Evolutionary conservation across 2,113 vertebrate genomes (phyloP).

Genomic region (Microcebus murinus): DNA sequence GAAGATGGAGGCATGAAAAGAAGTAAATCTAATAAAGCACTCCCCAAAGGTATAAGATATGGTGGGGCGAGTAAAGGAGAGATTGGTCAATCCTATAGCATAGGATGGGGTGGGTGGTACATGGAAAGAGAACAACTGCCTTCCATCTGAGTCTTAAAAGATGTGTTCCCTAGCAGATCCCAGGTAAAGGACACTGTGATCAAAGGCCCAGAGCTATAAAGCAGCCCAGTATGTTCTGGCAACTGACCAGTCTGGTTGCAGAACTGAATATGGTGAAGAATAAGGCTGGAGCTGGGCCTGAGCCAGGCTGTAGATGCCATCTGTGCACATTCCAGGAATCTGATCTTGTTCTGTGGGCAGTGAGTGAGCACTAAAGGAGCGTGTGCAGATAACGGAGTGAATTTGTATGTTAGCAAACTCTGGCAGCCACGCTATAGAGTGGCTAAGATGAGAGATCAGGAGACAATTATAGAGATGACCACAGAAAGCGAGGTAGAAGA

Average conservation of each 20-base stretch:
- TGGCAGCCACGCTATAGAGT: not conserved
- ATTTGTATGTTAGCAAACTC: not conserved
- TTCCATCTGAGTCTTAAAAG: not conserved
- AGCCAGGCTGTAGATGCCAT: not conserved
- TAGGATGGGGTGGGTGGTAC: not conserved
- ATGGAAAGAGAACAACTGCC: not conserved
- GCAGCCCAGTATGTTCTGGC: not conserved
- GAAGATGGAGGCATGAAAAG: not conserved
- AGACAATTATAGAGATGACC: not conserved
- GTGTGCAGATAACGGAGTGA: fast-evolving
- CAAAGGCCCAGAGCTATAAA: not conserved
- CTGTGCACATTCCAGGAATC: not conserved
- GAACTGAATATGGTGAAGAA: not conserved
- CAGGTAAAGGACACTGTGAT: not conserved
- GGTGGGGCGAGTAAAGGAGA: not conserved
- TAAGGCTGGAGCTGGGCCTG: not conserved
- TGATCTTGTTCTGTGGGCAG: not conserved
- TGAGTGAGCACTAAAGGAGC: not conserved
- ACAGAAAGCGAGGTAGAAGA: not conserved
- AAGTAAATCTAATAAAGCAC: not conserved
- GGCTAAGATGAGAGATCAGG: not conserved
- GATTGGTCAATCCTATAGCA: not conserved
- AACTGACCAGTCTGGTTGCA: not conserved
- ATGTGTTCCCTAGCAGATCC: not conserved
- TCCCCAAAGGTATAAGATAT: not conserved